Evolutionary conservation across 2,888 invertebrate species (phyloP).

Genomic region (Archips crataeganus): DNA sequence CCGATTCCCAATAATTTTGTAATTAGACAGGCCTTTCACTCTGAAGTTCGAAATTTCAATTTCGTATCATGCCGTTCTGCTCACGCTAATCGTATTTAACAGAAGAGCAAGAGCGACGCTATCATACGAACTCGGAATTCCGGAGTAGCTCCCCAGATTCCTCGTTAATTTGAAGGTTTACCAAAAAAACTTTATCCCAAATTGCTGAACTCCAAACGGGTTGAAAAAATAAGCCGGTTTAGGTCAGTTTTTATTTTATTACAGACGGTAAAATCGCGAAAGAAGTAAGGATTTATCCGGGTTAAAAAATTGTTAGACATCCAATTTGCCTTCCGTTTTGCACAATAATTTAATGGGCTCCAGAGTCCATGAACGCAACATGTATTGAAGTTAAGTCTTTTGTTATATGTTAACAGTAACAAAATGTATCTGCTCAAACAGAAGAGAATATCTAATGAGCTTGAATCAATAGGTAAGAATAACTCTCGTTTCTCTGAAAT

Average conservation of each 20-base stretch:
- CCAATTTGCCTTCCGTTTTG: slow-evolving; percentile 1
- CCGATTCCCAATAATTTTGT: too few species aligned
- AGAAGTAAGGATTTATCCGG: not conserved
- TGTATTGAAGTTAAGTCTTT: not conserved
- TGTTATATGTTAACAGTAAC: not conserved
- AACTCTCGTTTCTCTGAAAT: slow-evolving; percentile 5
- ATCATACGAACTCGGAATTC: too few species aligned
- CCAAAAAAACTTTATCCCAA: not conserved
- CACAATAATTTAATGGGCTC: slow-evolving; percentile 17
- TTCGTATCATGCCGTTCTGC: too few species aligned
- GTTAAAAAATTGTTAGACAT: slow-evolving; percentile 15
- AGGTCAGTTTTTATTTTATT: not conserved
- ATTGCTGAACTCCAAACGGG: not conserved
- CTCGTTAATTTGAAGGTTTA: too few species aligned
- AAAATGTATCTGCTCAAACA: not conserved
- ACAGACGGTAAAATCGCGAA: not conserved
- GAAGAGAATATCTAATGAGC: slow-evolving; percentile 30
- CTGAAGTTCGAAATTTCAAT: too few species aligned
- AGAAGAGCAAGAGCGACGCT: too few species aligned
- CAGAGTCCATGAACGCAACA: not conserved
- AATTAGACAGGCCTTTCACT: too few species aligned
- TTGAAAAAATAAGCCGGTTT: not conserved
- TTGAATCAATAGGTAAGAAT: slow-evolving; percentile 32
- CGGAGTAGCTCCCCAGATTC: too few species aligned
- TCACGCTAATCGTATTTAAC: too few species aligned